Base-by-base conservation (phyloP, 2,888 invertebrate species). In the Lithophane ornitopus region DNA sequence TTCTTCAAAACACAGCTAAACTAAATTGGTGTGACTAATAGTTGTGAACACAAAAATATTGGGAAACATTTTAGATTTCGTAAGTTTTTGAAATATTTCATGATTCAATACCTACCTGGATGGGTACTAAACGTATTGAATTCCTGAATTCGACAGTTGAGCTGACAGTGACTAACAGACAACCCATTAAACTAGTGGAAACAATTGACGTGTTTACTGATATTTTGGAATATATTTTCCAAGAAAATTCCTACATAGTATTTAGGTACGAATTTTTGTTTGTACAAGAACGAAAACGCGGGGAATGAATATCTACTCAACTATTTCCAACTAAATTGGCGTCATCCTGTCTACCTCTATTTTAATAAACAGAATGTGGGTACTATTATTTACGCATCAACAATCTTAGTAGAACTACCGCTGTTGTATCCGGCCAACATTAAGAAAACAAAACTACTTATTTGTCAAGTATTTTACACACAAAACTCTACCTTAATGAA, bases 341-440 rank as follows among this genome's bases (percentile, higher is more conserved):
- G 54, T 67, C 81, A 66, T 78, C 78, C 66, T 74, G 78, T 81
- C 81, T 81, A 39, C 41, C 3, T 11, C 4, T 61, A 65, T 54
- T 46, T 52, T 3, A 80, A 54, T 39, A 80, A 52, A 54, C 58
- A 56, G 22, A 41, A 16, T 0, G 44, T 22, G 14, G 19, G 7
- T 26, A 49, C 22, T 56, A 26, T 41, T 41, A 72, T 72, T 39
- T n/a, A 63, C 49, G 16, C 26, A 70, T 56, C 34, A 16, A 14
- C 6, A n/a, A 52, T 44, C 34, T 41, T 28, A 22, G 28, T 46
- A n/a, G 14, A 56, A 26, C 19, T 14, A 56, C n/a, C n/a, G n/a
- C n/a, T n/a, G n/a, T n/a, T n/a, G n/a, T 58, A 26, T 26, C 41
- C 52, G 3, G 0, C 11, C 6, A 34, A 14, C 28, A 71, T 44